Evolutionary conservation across 2,888 invertebrate species (phyloP), one percentile per base, ranked within the genome.

Genomic region (Micoletzkya japonica): DNA sequence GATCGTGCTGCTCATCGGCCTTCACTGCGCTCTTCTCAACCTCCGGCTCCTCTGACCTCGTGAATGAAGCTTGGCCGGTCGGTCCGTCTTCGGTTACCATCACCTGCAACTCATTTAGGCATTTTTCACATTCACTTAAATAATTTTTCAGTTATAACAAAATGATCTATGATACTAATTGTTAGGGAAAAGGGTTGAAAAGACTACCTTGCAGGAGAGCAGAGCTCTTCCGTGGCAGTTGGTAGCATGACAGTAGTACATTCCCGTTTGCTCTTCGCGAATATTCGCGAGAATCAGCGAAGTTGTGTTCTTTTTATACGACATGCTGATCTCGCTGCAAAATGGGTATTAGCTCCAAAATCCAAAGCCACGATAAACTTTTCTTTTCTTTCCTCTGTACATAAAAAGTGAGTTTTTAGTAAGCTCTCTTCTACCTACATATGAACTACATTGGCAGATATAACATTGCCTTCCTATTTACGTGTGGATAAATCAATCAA

Each of bases 241-340:
- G 10, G 75, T 78, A 0, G 79, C 79, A 34, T 73, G 77, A n/a
- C 74, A 72, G 70, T 76, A 77, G 60, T 79, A 79, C 4, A 72
- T 77, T 37, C 79, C 79, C 10, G 44, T 74, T 50, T 78, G 74
- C 49, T 72, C 59, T 26, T 54, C 61, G 0, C 60, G 61, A 4
- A 78, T 76, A 57, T 73, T 66, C 39, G 74, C 73, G 30, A 79
- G 66, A 59, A 72, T 75, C 26, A 79, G 66, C 2, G 77, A 74
- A 49, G 77, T 77, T 0, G 70, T 36, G 1, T 67, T 71, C 32
- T 73, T 71, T 64, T 75, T 77, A 61, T 79, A 77, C 4, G 77
- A 76, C 79, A 79, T 79, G 28, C 73, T 63, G 10, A 74, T 70
- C 44, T 76, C 75, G 68, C 79, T 79, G 32, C 57, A 76, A 70